These are phyloP conservation scores for Vulpes lagopus DNA, from an alignment of 2,113 vertebrate species.

Conservation along the genomic window DNA sequence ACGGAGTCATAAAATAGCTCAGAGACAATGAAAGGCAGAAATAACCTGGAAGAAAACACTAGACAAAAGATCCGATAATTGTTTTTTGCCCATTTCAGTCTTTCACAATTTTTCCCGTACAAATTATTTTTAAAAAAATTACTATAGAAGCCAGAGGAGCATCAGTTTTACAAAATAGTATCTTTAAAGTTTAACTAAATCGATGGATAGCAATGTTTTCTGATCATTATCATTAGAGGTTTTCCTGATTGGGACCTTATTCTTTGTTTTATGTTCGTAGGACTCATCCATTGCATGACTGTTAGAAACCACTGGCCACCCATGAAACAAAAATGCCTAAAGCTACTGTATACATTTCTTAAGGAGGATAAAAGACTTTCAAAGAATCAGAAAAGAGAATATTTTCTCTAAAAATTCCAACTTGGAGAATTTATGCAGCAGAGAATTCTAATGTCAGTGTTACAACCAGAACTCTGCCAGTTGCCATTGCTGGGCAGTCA, in stretches of 20 bases:
- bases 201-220: not conserved
- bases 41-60: not conserved
- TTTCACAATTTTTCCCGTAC: not conserved
- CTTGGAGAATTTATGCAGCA: constrained; percentile 9
- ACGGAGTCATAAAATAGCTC: constrained; percentile 19
- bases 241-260: not conserved
- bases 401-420: not conserved
- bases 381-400: not conserved
- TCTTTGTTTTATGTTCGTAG: not conserved
- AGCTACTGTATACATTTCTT: not conserved
- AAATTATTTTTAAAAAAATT: not conserved
- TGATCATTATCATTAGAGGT: not conserved
- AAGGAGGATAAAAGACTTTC: not conserved
- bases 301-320: not conserved
- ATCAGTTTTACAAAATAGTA: not conserved
- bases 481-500: not conserved
- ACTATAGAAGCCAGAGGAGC: not conserved
- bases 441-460: not conserved
- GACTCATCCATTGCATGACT: not conserved
- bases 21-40: constrained; percentile 25
- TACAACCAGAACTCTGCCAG: not conserved
- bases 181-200: not conserved
- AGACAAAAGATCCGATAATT: not conserved
- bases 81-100: not conserved
- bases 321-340: not conserved